These are phyloP conservation scores for Azorinus chamasolen DNA, from an alignment of 2,888 invertebrate genomes.

Conservation along the genomic window DNA sequence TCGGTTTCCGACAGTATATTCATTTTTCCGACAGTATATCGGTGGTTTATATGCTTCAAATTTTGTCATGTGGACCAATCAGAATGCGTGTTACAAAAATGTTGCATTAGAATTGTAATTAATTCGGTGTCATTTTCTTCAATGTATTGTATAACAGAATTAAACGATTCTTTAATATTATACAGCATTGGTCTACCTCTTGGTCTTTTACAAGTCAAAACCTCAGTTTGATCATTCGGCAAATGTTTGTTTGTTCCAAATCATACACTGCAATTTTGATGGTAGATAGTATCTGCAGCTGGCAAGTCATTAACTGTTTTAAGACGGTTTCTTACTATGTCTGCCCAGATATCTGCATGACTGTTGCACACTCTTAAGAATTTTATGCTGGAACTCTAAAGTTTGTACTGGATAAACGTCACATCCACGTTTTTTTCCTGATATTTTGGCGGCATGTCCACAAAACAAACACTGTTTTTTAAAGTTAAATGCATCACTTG, in stretches of 20 bases:
- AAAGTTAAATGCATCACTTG: no score
- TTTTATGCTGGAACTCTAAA: conserved; percentile 17
- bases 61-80: no score
- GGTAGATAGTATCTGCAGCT: conserved; percentile 65
- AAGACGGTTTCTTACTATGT: no score
- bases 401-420: conserved; percentile 23
- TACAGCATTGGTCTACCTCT: conserved; percentile 11
- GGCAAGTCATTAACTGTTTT: no score
- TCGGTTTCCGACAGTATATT: no score
- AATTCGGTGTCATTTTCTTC: conserved; percentile 49
- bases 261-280: conserved; percentile 60
- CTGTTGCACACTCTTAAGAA: no score
- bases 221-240: conserved; percentile 2
- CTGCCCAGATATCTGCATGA: no score
- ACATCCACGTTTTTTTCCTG: conserved; percentile 2
- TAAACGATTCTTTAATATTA: conserved; percentile 22
- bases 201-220: neutral
- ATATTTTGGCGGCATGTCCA: no score
- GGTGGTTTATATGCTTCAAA: no score
- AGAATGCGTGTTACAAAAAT: no score
- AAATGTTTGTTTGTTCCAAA: conserved; percentile 44
- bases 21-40: no score
- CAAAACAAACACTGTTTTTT: no score
- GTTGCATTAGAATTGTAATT: conserved; percentile 36
- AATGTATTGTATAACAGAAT: conserved; percentile 16